Conservation (phyloP, 2,113 vertebrate species). For the Sapajus apella region DNA sequence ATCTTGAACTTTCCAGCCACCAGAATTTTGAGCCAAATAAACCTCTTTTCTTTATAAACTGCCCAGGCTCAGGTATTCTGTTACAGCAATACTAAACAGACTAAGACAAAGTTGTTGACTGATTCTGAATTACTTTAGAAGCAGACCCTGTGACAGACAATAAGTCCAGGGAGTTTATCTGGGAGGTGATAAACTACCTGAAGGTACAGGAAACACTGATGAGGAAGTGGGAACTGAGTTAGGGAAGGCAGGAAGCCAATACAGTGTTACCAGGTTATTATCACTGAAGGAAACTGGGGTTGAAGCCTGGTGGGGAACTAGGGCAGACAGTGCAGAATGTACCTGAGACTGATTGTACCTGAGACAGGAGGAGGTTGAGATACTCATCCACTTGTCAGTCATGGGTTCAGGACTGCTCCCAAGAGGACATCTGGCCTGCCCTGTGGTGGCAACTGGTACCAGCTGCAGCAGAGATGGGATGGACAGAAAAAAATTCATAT, state of each 20-base stretch:
- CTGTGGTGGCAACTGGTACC: no score
- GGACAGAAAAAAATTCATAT: neutral
- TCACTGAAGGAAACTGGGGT: neutral
- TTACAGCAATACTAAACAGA: neutral
- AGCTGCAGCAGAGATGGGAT: neutral
- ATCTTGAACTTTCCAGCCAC: neutral
- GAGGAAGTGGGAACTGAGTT: neutral
- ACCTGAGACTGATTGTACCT: neutral
- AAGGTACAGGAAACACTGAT: neutral
- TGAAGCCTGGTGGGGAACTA: neutral
- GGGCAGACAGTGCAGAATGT: rapidly evolving
- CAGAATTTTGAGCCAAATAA: neutral
- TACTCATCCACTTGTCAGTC: neutral
- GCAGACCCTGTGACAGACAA: neutral
- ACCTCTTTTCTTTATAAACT: neutral
- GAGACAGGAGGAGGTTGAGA: neutral
- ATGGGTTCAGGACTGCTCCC: neutral
- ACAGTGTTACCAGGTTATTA: neutral
- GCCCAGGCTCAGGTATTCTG: neutral
- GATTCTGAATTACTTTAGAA: neutral
- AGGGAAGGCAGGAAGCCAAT: neutral
- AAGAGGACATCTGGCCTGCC: neutral
- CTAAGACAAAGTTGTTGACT: neutral
- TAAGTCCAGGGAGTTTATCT: neutral
- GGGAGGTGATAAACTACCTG: neutral